Percentiles rank a stretch among this genome's conserved stretches.
Evolutionary conservation across 2,888 invertebrate species (phyloP).

Genomic region (Argyra leucocephala): DNA sequence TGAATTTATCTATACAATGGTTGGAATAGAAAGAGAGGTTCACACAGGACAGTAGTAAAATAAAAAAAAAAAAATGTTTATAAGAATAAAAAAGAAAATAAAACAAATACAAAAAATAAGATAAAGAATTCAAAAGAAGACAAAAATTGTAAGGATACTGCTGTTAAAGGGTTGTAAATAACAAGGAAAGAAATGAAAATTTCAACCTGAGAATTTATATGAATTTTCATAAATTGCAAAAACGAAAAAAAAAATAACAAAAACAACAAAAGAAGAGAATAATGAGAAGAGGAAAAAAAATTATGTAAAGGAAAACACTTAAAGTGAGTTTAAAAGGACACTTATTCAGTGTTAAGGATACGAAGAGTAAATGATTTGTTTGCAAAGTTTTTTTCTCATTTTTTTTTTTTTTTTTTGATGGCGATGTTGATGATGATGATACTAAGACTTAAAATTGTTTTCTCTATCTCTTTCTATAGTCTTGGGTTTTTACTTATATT

Average conservation of each 20-base stretch:
- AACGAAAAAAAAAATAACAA: no score
- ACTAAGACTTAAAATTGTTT: neutral
- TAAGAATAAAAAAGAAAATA: no score
- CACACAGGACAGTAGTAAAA: neutral
- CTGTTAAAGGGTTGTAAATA: no score
- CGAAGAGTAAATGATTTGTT: neutral
- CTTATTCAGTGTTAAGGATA: conserved; percentile 6
- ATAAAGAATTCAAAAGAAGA: no score
- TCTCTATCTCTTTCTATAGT: neutral
- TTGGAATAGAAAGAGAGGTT: no score
- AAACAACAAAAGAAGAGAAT: neutral
- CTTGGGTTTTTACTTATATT: neutral
- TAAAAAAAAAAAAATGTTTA: neutral
- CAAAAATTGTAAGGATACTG: no score
- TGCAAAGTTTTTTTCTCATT: neutral
- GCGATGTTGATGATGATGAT: neutral
- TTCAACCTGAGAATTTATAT: conserved; percentile 1
- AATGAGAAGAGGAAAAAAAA: neutral
- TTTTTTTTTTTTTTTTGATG: neutral
- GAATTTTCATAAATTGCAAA: conserved; percentile 1
- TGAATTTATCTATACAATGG: neutral
- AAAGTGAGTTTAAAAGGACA: conserved; percentile 6
- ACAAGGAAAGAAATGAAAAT: neutral
- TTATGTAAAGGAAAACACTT: conserved; percentile 6
- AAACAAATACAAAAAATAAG: no score